Evolutionary conservation across 2,797 vertebrate species (phyloP), one percentile per base, ranked within the genome.

Genomic region (Potorous gilbertii): DNA sequence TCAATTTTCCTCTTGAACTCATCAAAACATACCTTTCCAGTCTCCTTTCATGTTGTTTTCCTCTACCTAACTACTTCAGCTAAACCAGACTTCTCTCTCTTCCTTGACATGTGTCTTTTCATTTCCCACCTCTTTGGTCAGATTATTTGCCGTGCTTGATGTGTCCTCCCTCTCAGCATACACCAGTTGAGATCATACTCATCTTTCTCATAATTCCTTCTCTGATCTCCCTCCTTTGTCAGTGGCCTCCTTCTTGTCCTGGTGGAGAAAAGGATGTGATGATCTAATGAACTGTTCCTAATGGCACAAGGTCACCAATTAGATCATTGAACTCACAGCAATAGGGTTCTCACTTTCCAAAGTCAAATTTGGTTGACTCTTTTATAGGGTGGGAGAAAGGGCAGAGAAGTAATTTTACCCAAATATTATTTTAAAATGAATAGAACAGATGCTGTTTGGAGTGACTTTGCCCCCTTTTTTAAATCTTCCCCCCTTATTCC

Each of bases 311-410:
- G 59, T 55, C 90, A 90, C 29, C 74, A 87, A 46, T 87, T 87
- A 46, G 91, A 59, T 50, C 50, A 0, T 0, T 92, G 93, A 95
- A 50, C 92, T 95, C 94, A 95, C 92, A 92, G 81, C 87, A 92
- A 92, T 50, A 92, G 91, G 40, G 12, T 57, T 91, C 91, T 55
- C 93, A 74, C 91, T 93, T 92, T 93, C 66, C 87, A 56, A 92
- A 93, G 54, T 56, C 29, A 90, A 93, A 66, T 93, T 93, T 90
- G 90, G 93, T 93, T 95, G 90, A 90, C 54, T 54, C 74, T 97
- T 96, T 94, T 93, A 90, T 87, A 90, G 97, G 55, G 57, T 90
- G n/a, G 29, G 56, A 96, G 46, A 46, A 91, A 31, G 62, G 55
- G 54, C 27, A 56, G 93, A 55, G 90, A 90, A 46, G 29, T 90